phyloP scores from a whole-genome alignment of 2,797 vertebrate species.

The Sphenodon punctatus region DNA sequence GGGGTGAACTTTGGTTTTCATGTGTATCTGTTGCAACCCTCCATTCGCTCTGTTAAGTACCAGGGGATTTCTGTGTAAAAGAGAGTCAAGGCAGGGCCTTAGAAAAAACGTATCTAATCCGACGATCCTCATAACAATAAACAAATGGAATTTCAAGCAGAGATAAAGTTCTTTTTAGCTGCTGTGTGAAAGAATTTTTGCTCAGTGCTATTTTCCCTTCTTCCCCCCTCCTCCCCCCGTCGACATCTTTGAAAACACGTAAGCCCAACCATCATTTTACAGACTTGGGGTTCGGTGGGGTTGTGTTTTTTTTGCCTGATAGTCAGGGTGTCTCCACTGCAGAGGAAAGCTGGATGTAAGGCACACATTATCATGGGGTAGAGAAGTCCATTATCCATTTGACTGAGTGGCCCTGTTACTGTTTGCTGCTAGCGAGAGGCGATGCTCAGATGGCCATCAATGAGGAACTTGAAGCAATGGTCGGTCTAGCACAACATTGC shows the following conservation, averaged over 20 bases:
- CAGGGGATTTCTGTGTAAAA: slow-evolving; percentile 5
- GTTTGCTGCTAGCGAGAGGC: slow-evolving; percentile 34
- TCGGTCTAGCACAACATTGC: slow-evolving; percentile 18
- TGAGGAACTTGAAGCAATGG: slow-evolving; percentile 38
- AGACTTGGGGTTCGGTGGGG: too few relatives aligned
- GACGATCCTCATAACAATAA: slow-evolving; percentile 19
- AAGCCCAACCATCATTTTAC: background rate
- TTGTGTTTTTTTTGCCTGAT: background rate
- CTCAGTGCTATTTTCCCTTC: background rate
- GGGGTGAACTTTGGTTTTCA: background rate
- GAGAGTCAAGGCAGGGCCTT: background rate
- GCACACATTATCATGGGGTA: background rate
- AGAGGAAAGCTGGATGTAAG: background rate
- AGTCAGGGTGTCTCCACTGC: background rate
- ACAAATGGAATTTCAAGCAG: slow-evolving; percentile 24
- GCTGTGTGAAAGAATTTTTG: slow-evolving; percentile 33
- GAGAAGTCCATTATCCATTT: slow-evolving; percentile 9
- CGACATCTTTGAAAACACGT: slow-evolving; percentile 13
- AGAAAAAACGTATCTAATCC: slow-evolving; percentile 43
- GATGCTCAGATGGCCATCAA: slow-evolving; percentile 33
- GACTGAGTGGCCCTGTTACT: slow-evolving; percentile 37
- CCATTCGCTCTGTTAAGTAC: slow-evolving; percentile 11
- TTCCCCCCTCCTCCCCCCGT: slow-evolving; percentile 1
- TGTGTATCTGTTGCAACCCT: background rate
- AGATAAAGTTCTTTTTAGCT: slow-evolving; percentile 19